Conservation (phyloP, 2,113 vertebrate species). For the Chloropsis cyanopogon region DNA sequence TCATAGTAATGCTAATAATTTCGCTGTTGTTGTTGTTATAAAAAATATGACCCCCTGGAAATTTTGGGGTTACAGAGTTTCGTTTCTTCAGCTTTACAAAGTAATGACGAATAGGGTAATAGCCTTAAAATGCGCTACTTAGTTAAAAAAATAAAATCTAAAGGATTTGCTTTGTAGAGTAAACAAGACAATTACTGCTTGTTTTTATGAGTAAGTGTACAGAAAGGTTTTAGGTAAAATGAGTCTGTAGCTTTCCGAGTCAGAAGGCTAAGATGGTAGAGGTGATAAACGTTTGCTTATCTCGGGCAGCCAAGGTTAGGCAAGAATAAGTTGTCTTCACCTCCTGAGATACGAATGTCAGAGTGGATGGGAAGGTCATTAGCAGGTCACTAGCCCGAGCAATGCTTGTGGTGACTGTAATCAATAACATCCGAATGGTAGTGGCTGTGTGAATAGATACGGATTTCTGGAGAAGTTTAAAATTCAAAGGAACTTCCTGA, state of each 20-base stretch:
- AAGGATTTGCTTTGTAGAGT: background rate
- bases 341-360: background rate
- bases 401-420: background rate
- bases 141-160: background rate
- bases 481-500: background rate
- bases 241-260: background rate
- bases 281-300: background rate
- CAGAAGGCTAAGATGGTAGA: background rate
- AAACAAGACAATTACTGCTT: background rate
- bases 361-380: background rate
- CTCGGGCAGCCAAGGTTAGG: background rate
- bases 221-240: background rate
- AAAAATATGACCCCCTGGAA: background rate
- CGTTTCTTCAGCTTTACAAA: background rate
- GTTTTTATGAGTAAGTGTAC: background rate
- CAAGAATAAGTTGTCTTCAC: background rate
- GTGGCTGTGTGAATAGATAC: background rate
- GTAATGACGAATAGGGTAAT: background rate
- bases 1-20: background rate
- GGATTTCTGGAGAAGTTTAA: background rate
- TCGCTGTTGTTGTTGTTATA: background rate
- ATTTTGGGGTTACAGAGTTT: background rate
- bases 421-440: background rate
- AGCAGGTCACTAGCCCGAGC: background rate
- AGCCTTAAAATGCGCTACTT: background rate